Percentiles rank a stretch among this genome's conserved stretches.
Conservation (phyloP, 2,113 vertebrate species). For the Pangasianodon gigas region DNA sequence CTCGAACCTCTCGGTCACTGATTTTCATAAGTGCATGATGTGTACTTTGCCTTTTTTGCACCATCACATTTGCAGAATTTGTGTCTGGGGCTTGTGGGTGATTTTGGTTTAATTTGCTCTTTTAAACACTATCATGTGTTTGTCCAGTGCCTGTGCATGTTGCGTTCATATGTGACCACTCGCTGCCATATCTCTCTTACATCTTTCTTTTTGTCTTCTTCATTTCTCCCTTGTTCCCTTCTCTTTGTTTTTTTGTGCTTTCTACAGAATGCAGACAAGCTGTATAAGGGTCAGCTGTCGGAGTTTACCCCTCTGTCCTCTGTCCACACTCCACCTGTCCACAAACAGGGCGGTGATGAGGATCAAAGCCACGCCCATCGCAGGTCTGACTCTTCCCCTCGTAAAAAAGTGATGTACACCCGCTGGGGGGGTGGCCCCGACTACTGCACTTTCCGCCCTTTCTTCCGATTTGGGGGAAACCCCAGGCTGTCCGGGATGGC, state of each 20-base stretch:
- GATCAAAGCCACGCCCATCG: conserved; percentile 69
- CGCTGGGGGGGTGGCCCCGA: conserved; percentile 74
- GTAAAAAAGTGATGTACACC: conserved; percentile 78
- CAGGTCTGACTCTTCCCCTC: conserved; percentile 74
- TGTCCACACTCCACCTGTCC: conserved; percentile 71
- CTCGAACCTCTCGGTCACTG: neutral
- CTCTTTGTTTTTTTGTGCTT: neutral
- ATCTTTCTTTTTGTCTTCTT: neutral
- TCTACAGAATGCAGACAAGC: conserved; percentile 76
- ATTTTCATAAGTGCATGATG: conserved; percentile 16
- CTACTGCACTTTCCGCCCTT: conserved; percentile 78
- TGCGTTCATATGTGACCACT: neutral
- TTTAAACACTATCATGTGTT: neutral
- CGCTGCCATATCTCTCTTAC: neutral
- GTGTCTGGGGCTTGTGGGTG: conserved; percentile 27
- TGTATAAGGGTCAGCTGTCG: conserved; percentile 75
- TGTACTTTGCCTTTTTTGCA: conserved; percentile 12
- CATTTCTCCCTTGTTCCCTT: neutral
- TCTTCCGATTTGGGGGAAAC: conserved; percentile 72
- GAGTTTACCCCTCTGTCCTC: conserved; percentile 83
- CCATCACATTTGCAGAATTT: neutral
- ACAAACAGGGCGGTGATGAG: conserved; percentile 66
- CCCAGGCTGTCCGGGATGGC: conserved; percentile 59
- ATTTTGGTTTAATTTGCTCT: neutral
- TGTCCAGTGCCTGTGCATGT: conserved; percentile 5